Base-by-base conservation (phyloP, 1,140 invertebrate genomes). In the Caligus rogercresseyi region DNA sequence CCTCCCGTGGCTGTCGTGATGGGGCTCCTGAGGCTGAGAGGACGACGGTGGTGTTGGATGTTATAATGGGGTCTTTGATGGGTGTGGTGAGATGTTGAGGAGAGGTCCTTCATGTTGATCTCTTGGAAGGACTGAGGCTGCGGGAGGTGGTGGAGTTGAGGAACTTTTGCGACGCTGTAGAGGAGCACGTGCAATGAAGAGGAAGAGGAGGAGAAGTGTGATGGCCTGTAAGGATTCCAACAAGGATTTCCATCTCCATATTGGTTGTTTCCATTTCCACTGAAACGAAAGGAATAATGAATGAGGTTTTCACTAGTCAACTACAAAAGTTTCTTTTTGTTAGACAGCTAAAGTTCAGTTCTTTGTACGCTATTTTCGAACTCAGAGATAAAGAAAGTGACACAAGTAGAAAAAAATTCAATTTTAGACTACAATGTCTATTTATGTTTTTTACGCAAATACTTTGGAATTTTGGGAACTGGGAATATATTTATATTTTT, bases 151-250 rank as follows among this genome's bases (percentile, higher is more conserved):
- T 55, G 3, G 56, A 60, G 24, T 61, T 53, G 19, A 64, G 54
- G 3, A 59, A 61, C 26, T 60, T 60, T 43, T 60, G 24, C 71
- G 74, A 66, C 80, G 66, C 82, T 78, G 69, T 83, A 82, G 54
- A 82, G 74, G 51, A 60, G 57, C 16, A 81, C 77, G 61, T n/a
- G 85, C 79, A 68, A 86, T 83, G 69, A 85, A 78, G 63, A 81
- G 76, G 69, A 86, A 85, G 53, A 81, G 72, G 14, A 84, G 75
- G 64, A 84, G 73, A 18, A 86, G 71, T 66, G 86, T 85, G 65
- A 85, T 80, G 20, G 83, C 82, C 15, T n/a, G 81, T 80, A 65
- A 87, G 74, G 51, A 82, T 78, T n/a, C 84, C 83, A 68, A 87
- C 84, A 63, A 86, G 79, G 66, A 85, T 76, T 52, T 83, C 84